Percentiles rank a stretch among this genome's conserved stretches.
Conservation (phyloP, 2,888 invertebrate genomes). For the Antitype chi region DNA sequence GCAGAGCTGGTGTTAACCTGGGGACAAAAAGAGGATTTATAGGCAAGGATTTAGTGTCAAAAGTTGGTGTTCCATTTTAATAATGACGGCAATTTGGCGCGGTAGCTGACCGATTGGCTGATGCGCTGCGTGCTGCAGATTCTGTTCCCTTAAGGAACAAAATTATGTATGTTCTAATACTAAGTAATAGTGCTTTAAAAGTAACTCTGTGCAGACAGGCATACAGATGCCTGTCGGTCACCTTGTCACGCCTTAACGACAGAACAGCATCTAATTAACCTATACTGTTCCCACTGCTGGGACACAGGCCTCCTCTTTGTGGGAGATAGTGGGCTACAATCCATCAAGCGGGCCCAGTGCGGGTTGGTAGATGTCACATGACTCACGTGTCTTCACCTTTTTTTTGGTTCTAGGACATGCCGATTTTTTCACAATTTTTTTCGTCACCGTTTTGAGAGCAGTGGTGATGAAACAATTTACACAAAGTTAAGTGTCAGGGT, state of each 20-base stretch:
- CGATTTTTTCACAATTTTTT: no score
- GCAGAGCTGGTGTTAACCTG: constrained; percentile 92
- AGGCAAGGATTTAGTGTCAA: background rate
- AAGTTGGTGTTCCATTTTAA: background rate
- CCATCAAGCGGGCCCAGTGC: no score
- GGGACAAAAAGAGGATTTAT: constrained; percentile 47
- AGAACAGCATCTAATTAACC: background rate
- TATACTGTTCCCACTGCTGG: no score
- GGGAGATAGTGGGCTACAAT: no score
- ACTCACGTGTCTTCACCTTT: no score
- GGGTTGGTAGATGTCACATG: no score
- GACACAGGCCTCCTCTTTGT: no score
- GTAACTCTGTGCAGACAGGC: background rate
- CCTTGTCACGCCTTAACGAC: background rate
- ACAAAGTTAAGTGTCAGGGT: no score
- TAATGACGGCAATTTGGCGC: background rate
- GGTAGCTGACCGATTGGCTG: background rate
- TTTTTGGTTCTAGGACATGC: no score
- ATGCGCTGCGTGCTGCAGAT: background rate
- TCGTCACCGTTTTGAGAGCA: no score
- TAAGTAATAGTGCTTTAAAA: background rate
- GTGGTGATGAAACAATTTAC: no score
- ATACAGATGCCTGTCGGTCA: no score
- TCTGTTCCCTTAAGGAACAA: background rate
- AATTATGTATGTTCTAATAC: background rate